Evolutionary conservation across 2,888 invertebrate species (phyloP).

Genomic region (Platycheirus albimanus): DNA sequence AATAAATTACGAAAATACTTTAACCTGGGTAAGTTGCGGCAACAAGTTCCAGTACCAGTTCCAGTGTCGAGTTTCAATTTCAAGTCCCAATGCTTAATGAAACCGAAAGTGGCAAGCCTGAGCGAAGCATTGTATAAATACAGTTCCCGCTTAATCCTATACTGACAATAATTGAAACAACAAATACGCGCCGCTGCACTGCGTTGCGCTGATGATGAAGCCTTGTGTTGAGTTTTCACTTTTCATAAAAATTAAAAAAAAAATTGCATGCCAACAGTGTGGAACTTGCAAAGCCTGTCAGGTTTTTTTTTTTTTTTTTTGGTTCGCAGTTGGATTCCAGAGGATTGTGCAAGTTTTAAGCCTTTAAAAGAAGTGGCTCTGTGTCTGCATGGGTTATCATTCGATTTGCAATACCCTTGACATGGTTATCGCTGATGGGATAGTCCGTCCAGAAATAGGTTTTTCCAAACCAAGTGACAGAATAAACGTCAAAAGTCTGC

Average conservation of each 20-base stretch:
- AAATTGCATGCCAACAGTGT: background rate
- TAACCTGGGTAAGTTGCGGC: constrained; percentile 1
- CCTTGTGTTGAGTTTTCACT: constrained; percentile 63
- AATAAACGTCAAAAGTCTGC: constrained; percentile 52
- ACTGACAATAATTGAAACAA: background rate
- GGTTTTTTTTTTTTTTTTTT: constrained; percentile 43
- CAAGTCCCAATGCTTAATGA: constrained; percentile 56
- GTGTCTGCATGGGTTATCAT: constrained; percentile 32
- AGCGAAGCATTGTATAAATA: constrained; percentile 7
- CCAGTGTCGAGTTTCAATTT: constrained; percentile 51
- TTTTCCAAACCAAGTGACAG: constrained; percentile 15
- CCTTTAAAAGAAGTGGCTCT: constrained; percentile 34
- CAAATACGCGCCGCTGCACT: background rate
- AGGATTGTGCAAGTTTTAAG: constrained; percentile 60
- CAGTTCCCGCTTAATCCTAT: constrained; percentile 36
- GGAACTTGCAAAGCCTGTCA: no score
- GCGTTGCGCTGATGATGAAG: background rate
- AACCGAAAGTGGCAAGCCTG: constrained; percentile 56
- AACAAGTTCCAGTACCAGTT: constrained; percentile 50
- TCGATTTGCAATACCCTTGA: constrained; percentile 59
- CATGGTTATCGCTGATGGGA: constrained; percentile 50
- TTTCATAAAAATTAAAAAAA: constrained; percentile 45
- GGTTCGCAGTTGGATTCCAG: constrained; percentile 25
- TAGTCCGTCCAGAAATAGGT: constrained; percentile 17
- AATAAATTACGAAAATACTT: constrained; percentile 65